A percentile compares a stretch with the other conserved stretches of the same genome.
Conservation (phyloP, 92 coral and sea anemone species). For the Micromussa lordhowensis region DNA sequence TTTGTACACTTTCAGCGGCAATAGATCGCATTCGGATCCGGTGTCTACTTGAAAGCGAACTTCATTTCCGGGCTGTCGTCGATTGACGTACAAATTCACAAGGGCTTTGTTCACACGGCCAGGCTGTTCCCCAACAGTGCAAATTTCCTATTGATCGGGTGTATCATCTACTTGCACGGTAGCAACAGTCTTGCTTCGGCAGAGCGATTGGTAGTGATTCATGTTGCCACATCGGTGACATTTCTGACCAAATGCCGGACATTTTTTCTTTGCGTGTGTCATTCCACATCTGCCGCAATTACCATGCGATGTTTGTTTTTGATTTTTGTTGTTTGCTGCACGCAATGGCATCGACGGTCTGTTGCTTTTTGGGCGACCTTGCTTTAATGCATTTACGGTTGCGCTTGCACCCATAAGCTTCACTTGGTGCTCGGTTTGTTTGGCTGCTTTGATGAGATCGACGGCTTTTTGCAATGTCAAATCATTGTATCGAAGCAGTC, state of each 20-base stretch:
- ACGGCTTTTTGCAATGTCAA: slow-evolving; percentile 60
- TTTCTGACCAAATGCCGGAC: slow-evolving; percentile 27
- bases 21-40: slow-evolving; percentile 2
- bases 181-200: slow-evolving; percentile 30
- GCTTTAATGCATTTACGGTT: too few species aligned
- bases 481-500: slow-evolving; percentile 58
- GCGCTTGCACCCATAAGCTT: too few species aligned
- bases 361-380: slow-evolving; percentile 10
- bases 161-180: neutral
- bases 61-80: slow-evolving; percentile 8
- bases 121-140: slow-evolving; percentile 24
- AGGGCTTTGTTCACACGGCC: slow-evolving; percentile 26
- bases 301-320: neutral
- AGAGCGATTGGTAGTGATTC: slow-evolving; percentile 15
- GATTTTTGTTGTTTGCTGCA: neutral
- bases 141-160: slow-evolving; percentile 1
- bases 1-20: slow-evolving; percentile 14
- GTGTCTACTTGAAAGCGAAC: slow-evolving; percentile 15
- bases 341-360: neutral
- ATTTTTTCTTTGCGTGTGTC: slow-evolving; percentile 10
- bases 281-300: slow-evolving; percentile 21
- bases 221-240: slow-evolving; percentile 6
- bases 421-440: too few species aligned
- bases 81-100: neutral
- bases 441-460: too few species aligned